Evolutionary conservation across 2,888 invertebrate species (phyloP).

Genomic region (Drosophila rellima): DNA sequence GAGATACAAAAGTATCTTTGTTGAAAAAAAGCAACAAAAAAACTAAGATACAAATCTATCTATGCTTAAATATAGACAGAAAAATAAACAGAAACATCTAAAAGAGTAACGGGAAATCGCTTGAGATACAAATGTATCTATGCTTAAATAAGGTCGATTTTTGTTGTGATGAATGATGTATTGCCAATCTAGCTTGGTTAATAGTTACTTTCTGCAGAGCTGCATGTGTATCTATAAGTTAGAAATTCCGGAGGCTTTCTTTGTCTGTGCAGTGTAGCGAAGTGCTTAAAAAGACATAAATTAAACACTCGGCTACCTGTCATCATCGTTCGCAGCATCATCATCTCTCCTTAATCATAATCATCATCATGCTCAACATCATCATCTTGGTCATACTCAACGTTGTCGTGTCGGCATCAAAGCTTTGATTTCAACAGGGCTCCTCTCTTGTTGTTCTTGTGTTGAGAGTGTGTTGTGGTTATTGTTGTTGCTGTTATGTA

Average conservation of each 20-base stretch:
- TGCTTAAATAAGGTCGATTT: background rate
- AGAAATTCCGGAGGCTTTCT: slow-evolving; percentile 40
- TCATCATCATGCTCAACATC: slow-evolving; percentile 23
- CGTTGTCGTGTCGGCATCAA: slow-evolving; percentile 68
- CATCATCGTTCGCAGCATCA: slow-evolving; percentile 70
- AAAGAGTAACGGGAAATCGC: background rate
- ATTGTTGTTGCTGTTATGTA: slow-evolving; percentile 66
- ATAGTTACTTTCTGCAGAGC: slow-evolving; percentile 29
- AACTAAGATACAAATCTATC: slow-evolving; percentile 18
- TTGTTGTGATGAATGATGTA: slow-evolving; percentile 5
- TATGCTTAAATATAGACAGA: background rate
- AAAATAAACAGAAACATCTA: background rate
- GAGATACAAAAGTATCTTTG: slow-evolving; percentile 17
- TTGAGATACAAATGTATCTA: background rate
- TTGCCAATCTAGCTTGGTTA: slow-evolving; percentile 21
- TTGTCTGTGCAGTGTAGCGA: slow-evolving; percentile 51
- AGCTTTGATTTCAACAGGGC: slow-evolving; percentile 80
- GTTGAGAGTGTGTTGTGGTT: slow-evolving; percentile 50
- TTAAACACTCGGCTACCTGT: slow-evolving; percentile 80
- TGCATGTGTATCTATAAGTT: slow-evolving; percentile 11
- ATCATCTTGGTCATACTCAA: slow-evolving; percentile 15
- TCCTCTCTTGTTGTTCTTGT: slow-evolving; percentile 51
- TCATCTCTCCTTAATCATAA: slow-evolving; percentile 33
- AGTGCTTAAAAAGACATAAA: slow-evolving; percentile 81
- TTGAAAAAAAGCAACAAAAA: background rate